Evolutionary conservation across 2,888 invertebrate species (phyloP).

Genomic region (Aproaerema taeniolella): DNA sequence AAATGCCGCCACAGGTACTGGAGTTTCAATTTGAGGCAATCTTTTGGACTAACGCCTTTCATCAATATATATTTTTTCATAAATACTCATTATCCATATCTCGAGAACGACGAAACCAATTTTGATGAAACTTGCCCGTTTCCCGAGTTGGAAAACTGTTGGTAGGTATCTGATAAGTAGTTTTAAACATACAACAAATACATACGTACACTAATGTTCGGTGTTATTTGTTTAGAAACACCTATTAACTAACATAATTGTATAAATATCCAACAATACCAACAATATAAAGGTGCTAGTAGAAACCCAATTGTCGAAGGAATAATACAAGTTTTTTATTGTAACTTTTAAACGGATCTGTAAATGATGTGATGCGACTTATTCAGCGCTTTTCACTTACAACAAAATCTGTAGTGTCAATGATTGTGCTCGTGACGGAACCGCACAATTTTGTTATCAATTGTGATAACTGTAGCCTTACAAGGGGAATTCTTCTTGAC

Average conservation of each 20-base stretch:
- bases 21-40: no score
- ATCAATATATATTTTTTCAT: neutral
- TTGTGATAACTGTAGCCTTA: constrained; percentile 31
- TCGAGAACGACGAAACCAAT: no score
- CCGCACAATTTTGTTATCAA: constrained; percentile 25
- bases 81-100: no score
- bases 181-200: neutral
- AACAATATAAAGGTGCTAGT: constrained; percentile 2
- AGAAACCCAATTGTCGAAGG: neutral
- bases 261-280: neutral
- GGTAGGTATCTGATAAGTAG: neutral
- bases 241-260: neutral
- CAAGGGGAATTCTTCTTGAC: constrained; percentile 26
- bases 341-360: neutral
- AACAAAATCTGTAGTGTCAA: no score
- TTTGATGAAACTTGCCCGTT: no score
- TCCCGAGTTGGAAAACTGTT: no score
- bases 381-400: no score
- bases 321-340: neutral
- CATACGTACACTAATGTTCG: neutral
- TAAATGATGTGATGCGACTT: neutral
- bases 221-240: neutral
- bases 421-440: neutral
- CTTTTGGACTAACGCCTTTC: no score
- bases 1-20: no score